phyloP scores from a whole-genome alignment of 2,888 invertebrate genomes.

The Melinaea menophilus region DNA sequence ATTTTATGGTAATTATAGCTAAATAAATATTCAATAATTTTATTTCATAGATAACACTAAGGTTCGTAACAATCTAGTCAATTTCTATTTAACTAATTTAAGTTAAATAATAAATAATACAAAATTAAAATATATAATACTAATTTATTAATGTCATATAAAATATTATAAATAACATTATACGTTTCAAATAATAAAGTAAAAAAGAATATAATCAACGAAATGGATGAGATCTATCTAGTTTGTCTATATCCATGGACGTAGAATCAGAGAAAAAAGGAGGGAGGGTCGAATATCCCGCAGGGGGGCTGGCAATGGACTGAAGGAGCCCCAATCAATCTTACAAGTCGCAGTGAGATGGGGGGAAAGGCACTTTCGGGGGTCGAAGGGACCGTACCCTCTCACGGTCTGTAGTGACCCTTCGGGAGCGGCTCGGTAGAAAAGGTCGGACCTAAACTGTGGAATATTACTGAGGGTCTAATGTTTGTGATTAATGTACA shows the following conservation, averaged over 20 bases:
- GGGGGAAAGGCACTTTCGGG: conserved; percentile 49
- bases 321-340: conserved; percentile 79
- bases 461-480: conserved; percentile 39
- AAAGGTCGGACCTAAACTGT: conserved; percentile 68
- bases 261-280: conserved; percentile 69
- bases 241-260: conserved; percentile 50
- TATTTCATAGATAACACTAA: not conserved
- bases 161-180: too few relatives aligned
- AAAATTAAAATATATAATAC: conserved; percentile 5
- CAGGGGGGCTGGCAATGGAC: conserved; percentile 74
- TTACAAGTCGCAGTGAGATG: conserved; percentile 74
- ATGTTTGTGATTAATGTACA: conserved; percentile 37
- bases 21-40: too few relatives aligned
- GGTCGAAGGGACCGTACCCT: conserved; percentile 74
- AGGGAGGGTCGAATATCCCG: conserved; percentile 72
- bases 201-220: too few relatives aligned
- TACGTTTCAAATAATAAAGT: too few relatives aligned
- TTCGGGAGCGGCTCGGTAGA: conserved; percentile 54
- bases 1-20: too few relatives aligned
- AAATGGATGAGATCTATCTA: conserved; percentile 44
- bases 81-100: not conserved
- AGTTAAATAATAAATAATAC: conserved; percentile 3
- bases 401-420: conserved; percentile 73
- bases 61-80: too few relatives aligned
- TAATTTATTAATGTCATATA: too few relatives aligned